These are phyloP conservation scores for Drosophila biarmipes DNA, from an alignment of 1,140 invertebrate species.

Conservation along the genomic window DNA sequence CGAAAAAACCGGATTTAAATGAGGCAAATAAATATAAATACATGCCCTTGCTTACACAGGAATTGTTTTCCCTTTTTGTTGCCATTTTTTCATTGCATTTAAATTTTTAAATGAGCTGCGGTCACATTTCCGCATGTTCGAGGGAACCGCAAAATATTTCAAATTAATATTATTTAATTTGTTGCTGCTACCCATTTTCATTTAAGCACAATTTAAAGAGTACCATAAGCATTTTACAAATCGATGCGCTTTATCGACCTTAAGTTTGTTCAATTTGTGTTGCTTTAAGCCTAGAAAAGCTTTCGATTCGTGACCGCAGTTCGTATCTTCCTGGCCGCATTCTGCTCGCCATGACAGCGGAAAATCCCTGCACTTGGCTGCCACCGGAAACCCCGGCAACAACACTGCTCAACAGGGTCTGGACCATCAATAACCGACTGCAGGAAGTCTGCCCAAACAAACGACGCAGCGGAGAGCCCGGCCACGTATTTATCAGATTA, in stretches of 20 bases:
- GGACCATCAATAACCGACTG: slow-evolving; percentile 69
- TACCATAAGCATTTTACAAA: slow-evolving; percentile 36
- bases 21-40: slow-evolving; percentile 2
- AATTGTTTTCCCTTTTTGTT: slow-evolving; percentile 8
- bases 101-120: slow-evolving; percentile 37
- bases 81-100: slow-evolving; percentile 1
- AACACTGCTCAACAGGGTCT: slow-evolving; percentile 18
- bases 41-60: slow-evolving; percentile 6
- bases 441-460: slow-evolving; percentile 62
- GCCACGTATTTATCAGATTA: slow-evolving; percentile 79
- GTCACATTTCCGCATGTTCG: slow-evolving; percentile 40
- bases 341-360: slow-evolving; percentile 30
- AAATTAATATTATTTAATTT: slow-evolving; percentile 48
- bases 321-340: slow-evolving; percentile 43
- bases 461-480: slow-evolving; percentile 29
- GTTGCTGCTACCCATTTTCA: slow-evolving; percentile 19
- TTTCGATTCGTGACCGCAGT: slow-evolving; percentile 39
- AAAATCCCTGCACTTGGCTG: slow-evolving; percentile 68
- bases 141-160: slow-evolving; percentile 45
- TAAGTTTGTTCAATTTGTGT: slow-evolving; percentile 60
- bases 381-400: slow-evolving; percentile 45
- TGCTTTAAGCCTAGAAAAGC: slow-evolving; percentile 57
- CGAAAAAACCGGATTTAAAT: slow-evolving; percentile 35
- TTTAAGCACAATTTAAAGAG: slow-evolving; percentile 25
- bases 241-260: slow-evolving; percentile 60